A percentile compares a stretch with the other conserved stretches of the same genome.
Evolutionary conservation across 1,140 invertebrate genomes (phyloP).

Genomic region (Alviniconcha marisindica): DNA sequence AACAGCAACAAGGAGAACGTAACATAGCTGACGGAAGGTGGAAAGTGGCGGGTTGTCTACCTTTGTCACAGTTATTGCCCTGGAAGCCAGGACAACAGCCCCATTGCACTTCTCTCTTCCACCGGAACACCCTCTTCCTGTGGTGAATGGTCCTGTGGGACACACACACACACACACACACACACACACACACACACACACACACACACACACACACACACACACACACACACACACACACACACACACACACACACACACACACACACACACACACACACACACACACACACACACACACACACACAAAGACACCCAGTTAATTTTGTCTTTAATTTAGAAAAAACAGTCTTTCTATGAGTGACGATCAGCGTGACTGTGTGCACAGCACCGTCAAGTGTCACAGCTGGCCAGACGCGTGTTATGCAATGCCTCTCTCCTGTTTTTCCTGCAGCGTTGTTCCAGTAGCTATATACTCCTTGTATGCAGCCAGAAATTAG

Average conservation of each 20-base stretch:
- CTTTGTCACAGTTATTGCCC: slow-evolving; percentile 23
- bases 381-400: no score
- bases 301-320: neutral
- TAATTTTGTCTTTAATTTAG: no score
- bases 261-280: neutral
- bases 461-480: no score
- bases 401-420: no score
- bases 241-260: neutral
- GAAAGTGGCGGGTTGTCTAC: no score
- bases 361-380: no score
- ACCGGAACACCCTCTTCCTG: slow-evolving; percentile 23
- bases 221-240: slow-evolving; percentile 26
- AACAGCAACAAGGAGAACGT: no score
- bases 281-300: neutral
- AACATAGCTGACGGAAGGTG: no score
- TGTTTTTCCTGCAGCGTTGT: no score
- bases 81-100: slow-evolving; percentile 34
- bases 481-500: no score
- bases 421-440: no score
- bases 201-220: slow-evolving; percentile 45
- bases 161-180: neutral
- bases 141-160: neutral
- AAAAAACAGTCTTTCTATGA: no score
- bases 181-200: slow-evolving; percentile 37
- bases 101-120: slow-evolving; percentile 32